Base-by-base conservation (phyloP, 2,797 vertebrate species). In the Arnoldichthys spilopterus region DNA sequence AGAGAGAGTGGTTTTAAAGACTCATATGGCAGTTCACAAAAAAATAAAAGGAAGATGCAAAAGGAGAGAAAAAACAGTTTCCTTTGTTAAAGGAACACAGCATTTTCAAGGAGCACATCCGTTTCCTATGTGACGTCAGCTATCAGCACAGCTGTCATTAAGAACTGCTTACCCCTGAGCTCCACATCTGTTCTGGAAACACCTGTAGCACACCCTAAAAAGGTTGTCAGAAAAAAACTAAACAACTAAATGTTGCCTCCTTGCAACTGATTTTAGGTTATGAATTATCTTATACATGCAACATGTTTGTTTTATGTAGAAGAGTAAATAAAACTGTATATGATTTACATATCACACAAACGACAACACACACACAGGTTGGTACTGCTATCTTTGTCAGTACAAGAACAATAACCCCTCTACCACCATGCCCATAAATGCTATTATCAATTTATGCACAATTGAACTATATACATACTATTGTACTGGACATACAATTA, bases 51-150 rank as follows among this genome's bases (percentile, higher is more conserved):
- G 40, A 72, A 72, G 18, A 34, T 13, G 32, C 53, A 34, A 53
- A 51, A 13, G 40, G 11, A 43, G 40, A 58, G 11, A 16, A 16
- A n/a, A 63, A 74, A 61, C 16, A 54, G 53, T 43, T 58, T 80
- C 58, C 71, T 59, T 34, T 51, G 30, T 64, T 34, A 11, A 76
- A 59, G 74, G 40, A 77, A 43, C 15, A 37, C 61, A 51, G 69
- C 58, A 61, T 37, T 43, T 58, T 56, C n/a, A n/a, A n/a, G n/a
- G n/a, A n/a, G 67, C 70, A 62, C 26, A 45, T 53, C 20, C 34
- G 26, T 59, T 82, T 69, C 70, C 80, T 69, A 54, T 62, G 51
- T 66, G 32, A 67, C 53, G 64, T 77, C 43, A 64, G 63, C 16
- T 61, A 68, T 66, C 74, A 67, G 30, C 61, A 49, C 66, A 76